Conservation (phyloP, 2,797 vertebrate species). For the Oreochromis mossambicus region DNA sequence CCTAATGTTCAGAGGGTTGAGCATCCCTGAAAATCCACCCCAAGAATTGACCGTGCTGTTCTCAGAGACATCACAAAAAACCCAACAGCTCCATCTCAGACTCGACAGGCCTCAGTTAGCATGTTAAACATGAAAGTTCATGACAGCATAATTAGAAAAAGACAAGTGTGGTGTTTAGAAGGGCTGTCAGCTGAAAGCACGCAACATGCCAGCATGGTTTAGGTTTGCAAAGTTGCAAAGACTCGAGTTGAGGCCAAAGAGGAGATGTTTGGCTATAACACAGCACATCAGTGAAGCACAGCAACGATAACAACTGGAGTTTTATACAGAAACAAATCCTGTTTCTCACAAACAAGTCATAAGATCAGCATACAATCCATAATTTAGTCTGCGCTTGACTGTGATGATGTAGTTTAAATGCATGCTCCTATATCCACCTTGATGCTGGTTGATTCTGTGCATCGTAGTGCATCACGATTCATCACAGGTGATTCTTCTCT, state of each 20-base stretch:
- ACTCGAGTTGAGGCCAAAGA: neutral
- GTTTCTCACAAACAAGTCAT: neutral
- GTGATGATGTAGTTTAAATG: neutral
- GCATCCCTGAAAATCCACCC: neutral
- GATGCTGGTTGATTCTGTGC: neutral
- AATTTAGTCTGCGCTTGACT: neutral
- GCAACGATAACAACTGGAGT: neutral
- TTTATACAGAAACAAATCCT: neutral
- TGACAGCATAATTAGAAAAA: neutral
- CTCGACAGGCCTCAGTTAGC: neutral
- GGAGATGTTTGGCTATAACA: neutral
- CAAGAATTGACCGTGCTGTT: neutral
- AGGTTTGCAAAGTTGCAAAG: neutral
- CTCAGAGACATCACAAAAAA: neutral
- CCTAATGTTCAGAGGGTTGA: neutral
- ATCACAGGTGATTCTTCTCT: neutral
- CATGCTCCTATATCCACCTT: neutral
- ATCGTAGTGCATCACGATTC: fast-evolving
- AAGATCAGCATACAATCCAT: neutral
- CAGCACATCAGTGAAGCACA: neutral
- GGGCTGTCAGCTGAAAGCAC: fast-evolving
- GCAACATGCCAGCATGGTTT: neutral
- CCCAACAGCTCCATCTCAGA: neutral
- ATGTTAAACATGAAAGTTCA: neutral
- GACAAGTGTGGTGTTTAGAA: neutral